Evolutionary conservation across 2,113 vertebrate genomes (phyloP).

Genomic region (Dendropsophus ebraccatus): DNA sequence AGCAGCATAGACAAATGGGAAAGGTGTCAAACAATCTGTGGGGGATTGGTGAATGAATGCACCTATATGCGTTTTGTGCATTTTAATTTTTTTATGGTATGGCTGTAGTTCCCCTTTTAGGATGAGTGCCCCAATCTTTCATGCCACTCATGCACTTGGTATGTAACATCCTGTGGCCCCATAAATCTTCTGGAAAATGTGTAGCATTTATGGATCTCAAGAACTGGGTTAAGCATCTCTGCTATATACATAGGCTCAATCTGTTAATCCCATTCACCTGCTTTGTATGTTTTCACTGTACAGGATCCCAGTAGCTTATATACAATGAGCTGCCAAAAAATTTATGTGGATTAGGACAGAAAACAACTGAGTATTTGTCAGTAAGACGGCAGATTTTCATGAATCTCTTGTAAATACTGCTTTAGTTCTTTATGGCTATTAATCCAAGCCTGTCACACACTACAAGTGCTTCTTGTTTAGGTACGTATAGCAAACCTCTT

Average conservation of each 20-base stretch:
- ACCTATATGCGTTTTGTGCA: too few relatives aligned
- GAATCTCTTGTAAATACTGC: not conserved
- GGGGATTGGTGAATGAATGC: too few relatives aligned
- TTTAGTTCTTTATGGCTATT: not conserved
- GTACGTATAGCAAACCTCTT: not conserved
- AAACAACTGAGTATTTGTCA: not conserved
- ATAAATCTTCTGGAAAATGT: not conserved
- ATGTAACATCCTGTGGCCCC: not conserved
- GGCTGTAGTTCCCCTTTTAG: too few relatives aligned
- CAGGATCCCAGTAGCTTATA: not conserved
- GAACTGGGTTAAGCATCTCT: not conserved
- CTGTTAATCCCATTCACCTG: not conserved
- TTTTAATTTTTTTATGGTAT: too few relatives aligned
- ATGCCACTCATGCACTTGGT: not conserved
- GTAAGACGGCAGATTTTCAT: not conserved
- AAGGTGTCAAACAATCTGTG: too few relatives aligned
- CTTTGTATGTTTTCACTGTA: not conserved
- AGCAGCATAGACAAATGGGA: too few relatives aligned
- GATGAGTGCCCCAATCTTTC: not conserved
- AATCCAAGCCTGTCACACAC: not conserved
- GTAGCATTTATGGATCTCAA: not conserved
- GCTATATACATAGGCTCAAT: not conserved
- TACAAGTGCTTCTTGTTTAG: not conserved
- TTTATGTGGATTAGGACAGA: not conserved
- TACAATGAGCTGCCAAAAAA: not conserved